Base-by-base conservation (phyloP, 2,888 invertebrate genomes). In the Cynaeus angustus region DNA sequence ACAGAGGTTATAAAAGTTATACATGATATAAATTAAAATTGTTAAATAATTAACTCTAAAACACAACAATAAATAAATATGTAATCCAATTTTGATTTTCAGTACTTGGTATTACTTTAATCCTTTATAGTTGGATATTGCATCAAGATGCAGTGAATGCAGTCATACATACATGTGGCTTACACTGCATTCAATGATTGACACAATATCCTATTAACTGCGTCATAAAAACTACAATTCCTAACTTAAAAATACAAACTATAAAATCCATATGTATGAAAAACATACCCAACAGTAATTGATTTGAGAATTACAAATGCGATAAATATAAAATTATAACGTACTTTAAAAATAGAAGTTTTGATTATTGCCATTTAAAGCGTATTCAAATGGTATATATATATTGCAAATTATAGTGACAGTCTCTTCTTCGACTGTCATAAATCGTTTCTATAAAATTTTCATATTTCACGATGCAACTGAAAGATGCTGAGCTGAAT, bases 211-310 rank as follows among this genome's bases (percentile, higher is more conserved):
- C 7, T 10, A 38, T 30, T 26, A 45, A 48, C 50, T 53, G 59
- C 33, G 52, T 28, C 52, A 48, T 53, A 55, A 56, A 50, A 56
- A 68, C 66, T 71, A 78, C 77, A 77, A 78, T 52, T 46, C 1
- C 75, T 77, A 77, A 77, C 74, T 77, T 79, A 79, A 68, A 74
- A 71, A 74, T 76, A 75, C 74, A 78, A 77, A 77, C 78, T 78
- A 78, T 75, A 73, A 78, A 77, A 77, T 79, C 76, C 52, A 53
- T 64, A 53, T 76, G 76, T 76, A 78, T 77, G 77, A 79, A 76
- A 75, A 79, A 78, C 80, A 80, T 79, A 80, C 79, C 79, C 79
- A 80, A 79, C 74, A 77, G 74, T 78, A 74, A 75, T 75, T 77
- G 74, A 78, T 77, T 71, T 73, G 77, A 77, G 75, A 77, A 75